A percentile compares a stretch with the other conserved stretches of the same genome.
Evolutionary conservation across 2,888 invertebrate species (phyloP).

Genomic region (Caradrina kadenii): DNA sequence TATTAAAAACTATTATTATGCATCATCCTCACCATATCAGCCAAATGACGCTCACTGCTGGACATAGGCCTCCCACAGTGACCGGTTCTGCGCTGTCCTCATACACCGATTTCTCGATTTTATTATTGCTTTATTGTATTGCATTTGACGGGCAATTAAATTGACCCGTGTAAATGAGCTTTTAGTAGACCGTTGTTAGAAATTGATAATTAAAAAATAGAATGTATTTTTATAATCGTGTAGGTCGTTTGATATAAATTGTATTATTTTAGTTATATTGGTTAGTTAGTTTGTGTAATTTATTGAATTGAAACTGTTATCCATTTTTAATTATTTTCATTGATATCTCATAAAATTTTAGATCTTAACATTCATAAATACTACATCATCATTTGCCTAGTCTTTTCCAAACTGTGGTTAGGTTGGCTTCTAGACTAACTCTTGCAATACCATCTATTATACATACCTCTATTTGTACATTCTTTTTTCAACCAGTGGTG

Average conservation of each 20-base stretch:
- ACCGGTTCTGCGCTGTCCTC: no score
- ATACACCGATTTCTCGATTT: no score
- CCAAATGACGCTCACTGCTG: no score
- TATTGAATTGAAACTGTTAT: neutral
- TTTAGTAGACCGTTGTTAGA: constrained; percentile 2
- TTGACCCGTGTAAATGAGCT: neutral
- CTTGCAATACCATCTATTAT: no score
- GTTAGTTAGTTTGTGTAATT: neutral
- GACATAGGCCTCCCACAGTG: no score
- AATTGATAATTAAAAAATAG: neutral
- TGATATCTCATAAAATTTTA: neutral
- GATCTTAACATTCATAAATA: no score
- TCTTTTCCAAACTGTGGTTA: no score
- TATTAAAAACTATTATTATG: neutral
- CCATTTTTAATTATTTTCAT: neutral
- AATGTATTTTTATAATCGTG: neutral
- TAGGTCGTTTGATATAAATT: neutral
- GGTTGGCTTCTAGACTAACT: no score
- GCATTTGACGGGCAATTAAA: neutral
- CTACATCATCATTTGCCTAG: no score
- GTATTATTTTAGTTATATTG: neutral
- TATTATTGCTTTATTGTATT: neutral
- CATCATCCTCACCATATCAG: no score
- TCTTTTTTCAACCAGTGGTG: no score
- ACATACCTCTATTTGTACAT: no score